phyloP scores from a whole-genome alignment of 2,888 invertebrate genomes.

The Tenthredo mesomela region DNA sequence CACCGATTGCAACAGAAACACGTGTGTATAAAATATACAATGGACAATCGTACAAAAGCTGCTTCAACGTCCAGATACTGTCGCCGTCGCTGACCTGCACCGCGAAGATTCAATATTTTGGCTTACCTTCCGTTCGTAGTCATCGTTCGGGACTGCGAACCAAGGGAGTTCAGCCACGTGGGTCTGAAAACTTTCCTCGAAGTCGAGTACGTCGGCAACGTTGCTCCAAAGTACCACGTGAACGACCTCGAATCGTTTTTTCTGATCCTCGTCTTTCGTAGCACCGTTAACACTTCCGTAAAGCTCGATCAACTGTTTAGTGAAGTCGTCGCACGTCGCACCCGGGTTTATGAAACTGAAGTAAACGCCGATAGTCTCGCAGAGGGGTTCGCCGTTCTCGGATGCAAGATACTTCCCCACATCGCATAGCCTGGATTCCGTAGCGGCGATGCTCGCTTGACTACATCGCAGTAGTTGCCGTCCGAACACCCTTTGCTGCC shows the following conservation, averaged over 20 bases:
- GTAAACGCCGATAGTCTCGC: conserved; percentile 82
- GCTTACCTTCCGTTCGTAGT: conserved; percentile 85
- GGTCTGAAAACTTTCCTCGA: conserved; percentile 83
- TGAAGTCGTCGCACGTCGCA: conserved; percentile 85
- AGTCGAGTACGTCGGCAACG: conserved; percentile 83
- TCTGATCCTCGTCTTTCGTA: conserved; percentile 71
- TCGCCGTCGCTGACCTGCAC: background rate
- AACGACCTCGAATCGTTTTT: conserved; percentile 82
- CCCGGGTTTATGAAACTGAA: conserved; percentile 87
- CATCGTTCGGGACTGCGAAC: conserved; percentile 86
- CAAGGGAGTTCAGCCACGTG: conserved; percentile 84
- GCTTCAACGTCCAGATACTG: background rate
- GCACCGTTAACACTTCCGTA: conserved; percentile 73
- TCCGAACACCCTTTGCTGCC: conserved; percentile 75
- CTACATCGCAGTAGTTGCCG: conserved; percentile 72
- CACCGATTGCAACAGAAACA: background rate
- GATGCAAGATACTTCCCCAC: conserved; percentile 62
- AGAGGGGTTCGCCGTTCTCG: conserved; percentile 63
- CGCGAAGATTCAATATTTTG: background rate
- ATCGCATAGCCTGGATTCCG: conserved; percentile 58
- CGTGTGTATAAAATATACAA: background rate
- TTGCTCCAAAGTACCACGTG: conserved; percentile 87
- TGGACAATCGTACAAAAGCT: background rate
- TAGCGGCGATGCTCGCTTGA: conserved; percentile 62
- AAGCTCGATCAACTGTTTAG: conserved; percentile 82